Evolutionary conservation across 1,140 invertebrate genomes (phyloP).

Genomic region (Odontomachus brunneus): DNA sequence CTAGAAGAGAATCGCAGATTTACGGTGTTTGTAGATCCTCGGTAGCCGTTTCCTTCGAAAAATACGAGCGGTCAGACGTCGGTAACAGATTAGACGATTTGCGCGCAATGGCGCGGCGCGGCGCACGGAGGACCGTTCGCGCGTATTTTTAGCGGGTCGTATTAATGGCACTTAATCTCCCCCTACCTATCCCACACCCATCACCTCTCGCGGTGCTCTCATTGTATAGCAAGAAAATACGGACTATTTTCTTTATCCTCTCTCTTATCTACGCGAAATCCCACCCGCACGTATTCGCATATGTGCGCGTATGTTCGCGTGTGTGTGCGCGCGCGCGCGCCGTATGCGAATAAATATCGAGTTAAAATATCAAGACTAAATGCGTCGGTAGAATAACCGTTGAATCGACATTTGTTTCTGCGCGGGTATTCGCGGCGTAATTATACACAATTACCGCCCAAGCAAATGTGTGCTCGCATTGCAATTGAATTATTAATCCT

Average conservation of each 20-base stretch:
- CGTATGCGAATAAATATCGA: too few relatives aligned
- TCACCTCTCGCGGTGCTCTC: background rate
- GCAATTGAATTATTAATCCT: background rate
- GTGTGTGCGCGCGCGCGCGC: background rate
- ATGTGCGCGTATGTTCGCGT: too few relatives aligned
- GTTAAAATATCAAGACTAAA: constrained; percentile 5
- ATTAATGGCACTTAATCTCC: constrained; percentile 58
- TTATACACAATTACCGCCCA: background rate
- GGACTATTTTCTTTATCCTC: constrained; percentile 42
- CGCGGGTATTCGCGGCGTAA: background rate
- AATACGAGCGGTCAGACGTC: constrained; percentile 47
- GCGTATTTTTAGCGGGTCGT: constrained; percentile 37
- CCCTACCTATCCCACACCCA: constrained; percentile 7
- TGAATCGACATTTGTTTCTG: background rate
- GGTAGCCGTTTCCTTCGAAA: constrained; percentile 38
- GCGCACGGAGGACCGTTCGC: constrained; percentile 34
- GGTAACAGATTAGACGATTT: constrained; percentile 59
- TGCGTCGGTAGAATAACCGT: background rate
- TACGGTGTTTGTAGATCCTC: constrained; percentile 66
- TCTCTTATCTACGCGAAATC: constrained; percentile 41
- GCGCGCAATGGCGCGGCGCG: constrained; percentile 15
- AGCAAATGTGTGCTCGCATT: background rate
- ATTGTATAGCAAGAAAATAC: constrained; percentile 38
- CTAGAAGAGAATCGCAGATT: constrained; percentile 63
- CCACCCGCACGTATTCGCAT: constrained; percentile 18